These are phyloP conservation scores for Tarsius wallacei DNA, from an alignment of 2,797 vertebrate species.

Conservation along the genomic window DNA sequence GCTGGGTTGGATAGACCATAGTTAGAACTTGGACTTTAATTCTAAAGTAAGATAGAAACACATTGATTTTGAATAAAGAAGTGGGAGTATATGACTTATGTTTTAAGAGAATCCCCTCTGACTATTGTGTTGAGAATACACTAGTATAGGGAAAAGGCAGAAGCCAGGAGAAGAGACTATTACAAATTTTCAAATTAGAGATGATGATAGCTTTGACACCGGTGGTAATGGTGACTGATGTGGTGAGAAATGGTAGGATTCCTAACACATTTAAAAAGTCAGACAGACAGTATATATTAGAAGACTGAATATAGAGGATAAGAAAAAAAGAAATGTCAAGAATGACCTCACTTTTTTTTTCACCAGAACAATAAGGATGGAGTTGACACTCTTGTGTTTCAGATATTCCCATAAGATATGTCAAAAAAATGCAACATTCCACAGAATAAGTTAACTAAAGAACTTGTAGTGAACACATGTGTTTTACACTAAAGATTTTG, in stretches of 20 bases:
- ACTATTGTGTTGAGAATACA: neutral
- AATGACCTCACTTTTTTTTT: neutral
- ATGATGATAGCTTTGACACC: conserved; percentile 23
- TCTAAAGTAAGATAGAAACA: conserved; percentile 53
- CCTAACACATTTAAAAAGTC: neutral
- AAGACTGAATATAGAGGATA: neutral
- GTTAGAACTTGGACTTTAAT: conserved; percentile 20
- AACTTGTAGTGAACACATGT: neutral
- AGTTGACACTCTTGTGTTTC: neutral
- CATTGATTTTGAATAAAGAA: conserved; percentile 37
- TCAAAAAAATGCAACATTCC: neutral
- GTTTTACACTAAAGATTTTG: conserved; percentile 26
- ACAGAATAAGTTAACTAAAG: neutral
- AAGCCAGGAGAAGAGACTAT: neutral
- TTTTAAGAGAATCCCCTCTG: conserved; percentile 20
- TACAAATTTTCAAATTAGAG: conserved; percentile 42
- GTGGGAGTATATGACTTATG: neutral
- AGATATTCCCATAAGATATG: neutral
- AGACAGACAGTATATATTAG: neutral
- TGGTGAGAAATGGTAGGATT: neutral
- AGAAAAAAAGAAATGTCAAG: neutral
- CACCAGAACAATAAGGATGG: neutral
- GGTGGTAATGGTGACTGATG: neutral
- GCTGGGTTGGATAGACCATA: neutral
- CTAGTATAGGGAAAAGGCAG: neutral